Conservation (phyloP, 2,888 invertebrate genomes). For the Cacoxenus indagator region DNA sequence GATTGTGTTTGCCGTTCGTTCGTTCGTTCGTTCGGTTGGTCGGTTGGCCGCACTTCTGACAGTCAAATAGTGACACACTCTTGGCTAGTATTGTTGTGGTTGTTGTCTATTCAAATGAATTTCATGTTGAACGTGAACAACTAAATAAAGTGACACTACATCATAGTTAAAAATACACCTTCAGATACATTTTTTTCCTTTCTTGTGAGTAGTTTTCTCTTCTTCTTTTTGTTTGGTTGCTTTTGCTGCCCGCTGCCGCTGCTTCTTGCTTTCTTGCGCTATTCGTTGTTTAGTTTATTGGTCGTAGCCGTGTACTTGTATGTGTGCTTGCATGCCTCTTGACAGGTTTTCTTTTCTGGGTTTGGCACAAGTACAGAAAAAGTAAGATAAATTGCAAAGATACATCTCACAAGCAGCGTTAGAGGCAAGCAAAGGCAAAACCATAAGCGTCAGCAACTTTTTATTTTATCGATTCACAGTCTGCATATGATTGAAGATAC, state of each 20-base stretch:
- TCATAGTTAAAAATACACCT: slow-evolving; percentile 18
- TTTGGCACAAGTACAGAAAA: slow-evolving; percentile 8
- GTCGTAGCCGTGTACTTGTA: not conserved
- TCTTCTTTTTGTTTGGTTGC: not conserved
- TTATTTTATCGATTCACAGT: not conserved
- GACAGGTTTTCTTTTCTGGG: slow-evolving; percentile 13
- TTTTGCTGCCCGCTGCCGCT: not conserved
- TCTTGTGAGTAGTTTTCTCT: not conserved
- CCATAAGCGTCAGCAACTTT: not conserved
- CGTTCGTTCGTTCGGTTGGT: not conserved
- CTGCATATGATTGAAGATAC: not conserved
- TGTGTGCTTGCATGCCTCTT: not conserved
- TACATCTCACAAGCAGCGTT: not conserved
- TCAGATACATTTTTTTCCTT: not conserved
- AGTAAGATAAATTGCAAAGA: slow-evolving; percentile 4
- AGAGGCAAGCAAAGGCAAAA: no score
- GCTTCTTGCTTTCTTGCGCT: not conserved
- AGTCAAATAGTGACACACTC: not conserved
- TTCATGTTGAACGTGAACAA: slow-evolving; percentile 12
- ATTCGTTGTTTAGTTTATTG: not conserved
- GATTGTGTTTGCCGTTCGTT: not conserved
- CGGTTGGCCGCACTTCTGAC: not conserved
- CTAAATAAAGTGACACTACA: slow-evolving; percentile 19
- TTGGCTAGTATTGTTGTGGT: not conserved
- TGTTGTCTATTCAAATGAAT: slow-evolving; percentile 18